Evolutionary conservation across 1,140 invertebrate species (phyloP).

Genomic region (Caenorhabditis briggsae): DNA sequence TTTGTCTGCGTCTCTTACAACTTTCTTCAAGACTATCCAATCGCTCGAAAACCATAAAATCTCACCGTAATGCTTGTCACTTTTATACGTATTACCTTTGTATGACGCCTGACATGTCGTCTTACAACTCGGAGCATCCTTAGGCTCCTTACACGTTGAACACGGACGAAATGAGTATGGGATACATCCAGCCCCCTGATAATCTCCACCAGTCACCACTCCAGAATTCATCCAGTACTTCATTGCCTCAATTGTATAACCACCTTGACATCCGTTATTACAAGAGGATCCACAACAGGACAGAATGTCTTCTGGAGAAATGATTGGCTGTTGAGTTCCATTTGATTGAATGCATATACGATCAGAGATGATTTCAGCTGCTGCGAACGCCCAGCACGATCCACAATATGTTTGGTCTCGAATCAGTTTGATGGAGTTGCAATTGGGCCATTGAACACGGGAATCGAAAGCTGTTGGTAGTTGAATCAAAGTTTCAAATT

Average conservation of each 20-base stretch:
- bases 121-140: conserved; percentile 4
- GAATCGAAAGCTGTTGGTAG: conserved; percentile 35
- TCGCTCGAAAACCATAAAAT: too few species aligned
- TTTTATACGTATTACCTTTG: not conserved
- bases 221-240: conserved; percentile 19
- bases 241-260: conserved; percentile 38
- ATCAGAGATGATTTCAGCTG: conserved; percentile 57
- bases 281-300: conserved; percentile 46
- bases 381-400: conserved; percentile 57
- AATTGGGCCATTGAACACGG: conserved; percentile 25
- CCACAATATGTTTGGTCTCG: conserved; percentile 40
- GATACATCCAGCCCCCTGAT: not conserved
- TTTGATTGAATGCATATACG: conserved; percentile 51
- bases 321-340: conserved; percentile 28
- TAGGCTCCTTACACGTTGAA: not conserved
- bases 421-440: conserved; percentile 33
- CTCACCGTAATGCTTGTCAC: conserved; percentile 37
- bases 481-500: not conserved
- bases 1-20: too few species aligned
- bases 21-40: too few species aligned
- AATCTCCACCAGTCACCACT: conserved; percentile 58
- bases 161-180: conserved; percentile 2
- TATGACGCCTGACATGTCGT: not conserved
- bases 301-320: conserved; percentile 53
- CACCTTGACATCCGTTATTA: conserved; percentile 49